These are phyloP conservation scores for Drosophila merina DNA, from an alignment of 2,888 invertebrate genomes.

Conservation along the genomic window DNA sequence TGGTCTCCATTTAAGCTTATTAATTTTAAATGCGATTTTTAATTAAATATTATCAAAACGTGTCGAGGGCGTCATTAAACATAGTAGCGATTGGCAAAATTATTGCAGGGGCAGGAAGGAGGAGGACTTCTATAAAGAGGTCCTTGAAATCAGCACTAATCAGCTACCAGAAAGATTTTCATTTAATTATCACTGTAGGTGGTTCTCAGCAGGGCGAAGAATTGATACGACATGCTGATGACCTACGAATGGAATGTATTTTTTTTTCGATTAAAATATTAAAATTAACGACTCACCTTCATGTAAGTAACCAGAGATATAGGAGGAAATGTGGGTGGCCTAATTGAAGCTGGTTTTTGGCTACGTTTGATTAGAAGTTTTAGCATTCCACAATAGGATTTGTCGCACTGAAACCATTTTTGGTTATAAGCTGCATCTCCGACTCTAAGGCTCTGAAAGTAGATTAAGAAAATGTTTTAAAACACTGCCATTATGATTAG, in stretches of 20 bases:
- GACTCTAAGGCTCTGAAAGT: conserved; percentile 69
- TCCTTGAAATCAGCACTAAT: conserved; percentile 11
- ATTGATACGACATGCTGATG: conserved; percentile 79
- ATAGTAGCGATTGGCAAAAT: conserved; percentile 17
- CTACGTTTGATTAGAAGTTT: conserved; percentile 73
- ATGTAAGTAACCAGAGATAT: conserved; percentile 79
- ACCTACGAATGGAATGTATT: conserved; percentile 49
- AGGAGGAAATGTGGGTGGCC: conserved; percentile 79
- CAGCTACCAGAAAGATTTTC: conserved; percentile 5
- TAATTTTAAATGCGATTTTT: conserved; percentile 75
- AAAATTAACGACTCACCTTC: conserved; percentile 58
- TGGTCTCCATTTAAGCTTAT: conserved; percentile 77
- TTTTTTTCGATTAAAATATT: neutral
- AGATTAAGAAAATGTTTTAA: neutral
- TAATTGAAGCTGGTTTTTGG: conserved; percentile 74
- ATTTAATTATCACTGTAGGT: conserved; percentile 54
- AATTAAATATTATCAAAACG: conserved; percentile 73
- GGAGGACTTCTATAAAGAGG: conserved; percentile 9
- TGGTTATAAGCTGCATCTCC: conserved; percentile 79
- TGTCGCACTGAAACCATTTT: conserved; percentile 74
- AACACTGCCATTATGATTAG: neutral
- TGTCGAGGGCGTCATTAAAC: conserved; percentile 55
- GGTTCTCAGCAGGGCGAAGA: conserved; percentile 71
- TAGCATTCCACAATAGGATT: conserved; percentile 66
- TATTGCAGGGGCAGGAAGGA: neutral